Percentiles rank a stretch among this genome's conserved stretches.
phyloP scores from a whole-genome alignment of 1,140 invertebrate genomes.

The Philotrypesis tridentata region DNA sequence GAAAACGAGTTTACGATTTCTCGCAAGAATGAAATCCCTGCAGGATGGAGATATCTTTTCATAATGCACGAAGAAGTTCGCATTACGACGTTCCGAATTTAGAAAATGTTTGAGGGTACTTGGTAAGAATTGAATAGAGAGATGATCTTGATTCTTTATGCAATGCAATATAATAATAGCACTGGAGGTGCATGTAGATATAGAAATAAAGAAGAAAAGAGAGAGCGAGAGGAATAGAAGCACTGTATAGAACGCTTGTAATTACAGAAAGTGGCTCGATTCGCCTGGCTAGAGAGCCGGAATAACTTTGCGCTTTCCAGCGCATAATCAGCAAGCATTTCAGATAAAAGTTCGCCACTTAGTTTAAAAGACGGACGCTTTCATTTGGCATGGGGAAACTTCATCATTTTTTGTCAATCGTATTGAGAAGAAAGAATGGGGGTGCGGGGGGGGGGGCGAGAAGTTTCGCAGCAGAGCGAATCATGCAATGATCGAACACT shows the following conservation, averaged over 20 bases:
- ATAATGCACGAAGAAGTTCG: neutral
- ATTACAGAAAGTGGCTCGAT: constrained; percentile 45
- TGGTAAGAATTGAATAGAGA: neutral
- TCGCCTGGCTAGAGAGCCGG: constrained; percentile 3
- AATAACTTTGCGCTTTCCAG: constrained; percentile 36
- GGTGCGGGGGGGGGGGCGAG: too few species aligned
- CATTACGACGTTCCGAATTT: neutral
- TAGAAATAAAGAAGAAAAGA: neutral
- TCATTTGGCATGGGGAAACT: constrained; percentile 12
- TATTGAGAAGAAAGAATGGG: constrained; percentile 14
- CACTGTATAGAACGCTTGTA: constrained; percentile 21
- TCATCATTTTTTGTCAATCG: neutral
- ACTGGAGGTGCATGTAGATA: neutral
- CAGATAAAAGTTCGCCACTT: constrained; percentile 41
- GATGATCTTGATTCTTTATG: constrained; percentile 7
- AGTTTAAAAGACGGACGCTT: constrained; percentile 28
- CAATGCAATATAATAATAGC: constrained; percentile 4
- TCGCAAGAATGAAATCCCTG: neutral
- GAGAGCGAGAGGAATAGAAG: neutral
- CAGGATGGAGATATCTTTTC: neutral
- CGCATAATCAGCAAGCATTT: constrained; percentile 27
- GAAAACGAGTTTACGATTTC: too few species aligned
- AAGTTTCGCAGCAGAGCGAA: neutral
- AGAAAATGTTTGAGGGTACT: neutral
- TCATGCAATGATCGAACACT: neutral